Evolutionary conservation across 2,113 vertebrate species (phyloP).

Genomic region (Epinephelus moara): DNA sequence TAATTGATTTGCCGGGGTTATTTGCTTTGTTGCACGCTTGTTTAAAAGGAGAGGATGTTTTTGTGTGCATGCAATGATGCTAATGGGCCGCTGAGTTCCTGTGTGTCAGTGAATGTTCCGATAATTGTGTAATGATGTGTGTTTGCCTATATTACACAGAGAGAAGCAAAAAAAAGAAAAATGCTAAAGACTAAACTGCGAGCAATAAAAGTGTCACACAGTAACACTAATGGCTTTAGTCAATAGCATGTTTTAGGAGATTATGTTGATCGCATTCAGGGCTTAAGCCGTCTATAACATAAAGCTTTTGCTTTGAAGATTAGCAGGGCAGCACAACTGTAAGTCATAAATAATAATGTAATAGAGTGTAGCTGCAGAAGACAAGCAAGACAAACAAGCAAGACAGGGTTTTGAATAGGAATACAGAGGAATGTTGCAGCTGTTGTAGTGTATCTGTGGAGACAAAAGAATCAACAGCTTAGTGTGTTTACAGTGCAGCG

Average conservation of each 20-base stretch:
- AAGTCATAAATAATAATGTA: background rate
- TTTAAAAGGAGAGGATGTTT: conserved; percentile 37
- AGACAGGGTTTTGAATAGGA: background rate
- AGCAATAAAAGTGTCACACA: conserved; percentile 31
- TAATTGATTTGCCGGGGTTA: conserved; percentile 60
- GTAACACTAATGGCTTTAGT: conserved; percentile 36
- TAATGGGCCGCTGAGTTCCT: conserved; percentile 16
- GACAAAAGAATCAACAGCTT: background rate
- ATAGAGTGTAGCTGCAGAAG: background rate
- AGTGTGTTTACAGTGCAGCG: background rate
- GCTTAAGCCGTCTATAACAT: conserved; percentile 27
- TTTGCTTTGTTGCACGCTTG: conserved; percentile 58
- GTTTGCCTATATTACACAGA: background rate
- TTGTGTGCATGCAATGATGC: conserved; percentile 26
- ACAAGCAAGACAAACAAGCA: background rate
- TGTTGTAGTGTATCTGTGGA: background rate
- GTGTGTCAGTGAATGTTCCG: conserved; percentile 13
- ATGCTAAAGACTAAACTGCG: conserved; percentile 26
- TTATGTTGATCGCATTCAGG: conserved; percentile 43
- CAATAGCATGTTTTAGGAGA: conserved; percentile 38
- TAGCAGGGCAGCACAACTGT: conserved; percentile 15
- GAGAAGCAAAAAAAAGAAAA: background rate
- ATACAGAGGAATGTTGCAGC: too few relatives aligned
- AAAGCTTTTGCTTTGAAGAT: conserved; percentile 22
- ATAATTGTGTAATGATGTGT: conserved; percentile 26